Percentiles rank a stretch among this genome's conserved stretches.
Conservation (phyloP, 1,140 invertebrate genomes). For the Gerris buenoi region DNA sequence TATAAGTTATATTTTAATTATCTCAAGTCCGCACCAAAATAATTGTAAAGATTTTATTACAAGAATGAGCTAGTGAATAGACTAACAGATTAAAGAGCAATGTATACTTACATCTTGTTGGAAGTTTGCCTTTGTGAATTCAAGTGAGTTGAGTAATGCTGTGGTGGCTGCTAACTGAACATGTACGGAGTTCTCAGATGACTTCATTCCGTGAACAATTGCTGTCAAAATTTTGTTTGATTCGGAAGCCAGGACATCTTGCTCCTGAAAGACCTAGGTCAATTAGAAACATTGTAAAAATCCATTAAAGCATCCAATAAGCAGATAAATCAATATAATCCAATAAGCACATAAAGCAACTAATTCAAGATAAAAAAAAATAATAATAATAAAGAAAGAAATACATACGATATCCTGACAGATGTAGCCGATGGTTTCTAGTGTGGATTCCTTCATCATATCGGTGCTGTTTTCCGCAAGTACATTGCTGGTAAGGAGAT, state of each 20-base stretch:
- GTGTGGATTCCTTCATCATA: conserved; percentile 85
- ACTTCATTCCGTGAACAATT: conserved; percentile 94
- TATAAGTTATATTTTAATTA: too few species aligned
- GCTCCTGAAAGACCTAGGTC: conserved; percentile 40
- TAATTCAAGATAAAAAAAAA: too few species aligned
- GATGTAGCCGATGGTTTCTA: conserved; percentile 90
- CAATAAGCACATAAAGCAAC: too few species aligned
- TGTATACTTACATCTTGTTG: conserved; percentile 60
- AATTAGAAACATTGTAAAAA: too few species aligned
- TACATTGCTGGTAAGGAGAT: conserved; percentile 76
- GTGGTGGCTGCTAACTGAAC: conserved; percentile 88
- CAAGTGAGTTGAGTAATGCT: conserved; percentile 92
- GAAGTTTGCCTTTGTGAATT: conserved; percentile 98
- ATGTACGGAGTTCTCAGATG: conserved; percentile 63
- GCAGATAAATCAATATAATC: too few species aligned
- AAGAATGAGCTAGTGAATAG: too few species aligned
- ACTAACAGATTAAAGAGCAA: too few species aligned
- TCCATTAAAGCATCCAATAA: background rate
- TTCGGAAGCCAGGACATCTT: conserved; percentile 75
- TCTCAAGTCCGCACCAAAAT: too few species aligned
- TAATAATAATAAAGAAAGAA: background rate
- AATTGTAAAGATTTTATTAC: too few species aligned
- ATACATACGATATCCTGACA: conserved; percentile 57
- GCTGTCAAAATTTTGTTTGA: conserved; percentile 96
- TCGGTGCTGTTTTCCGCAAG: conserved; percentile 68